Percentiles rank a stretch among this genome's conserved stretches.
These are phyloP conservation scores for Hypanus sabinus DNA, from an alignment of 2,113 vertebrate species.

Conservation along the genomic window DNA sequence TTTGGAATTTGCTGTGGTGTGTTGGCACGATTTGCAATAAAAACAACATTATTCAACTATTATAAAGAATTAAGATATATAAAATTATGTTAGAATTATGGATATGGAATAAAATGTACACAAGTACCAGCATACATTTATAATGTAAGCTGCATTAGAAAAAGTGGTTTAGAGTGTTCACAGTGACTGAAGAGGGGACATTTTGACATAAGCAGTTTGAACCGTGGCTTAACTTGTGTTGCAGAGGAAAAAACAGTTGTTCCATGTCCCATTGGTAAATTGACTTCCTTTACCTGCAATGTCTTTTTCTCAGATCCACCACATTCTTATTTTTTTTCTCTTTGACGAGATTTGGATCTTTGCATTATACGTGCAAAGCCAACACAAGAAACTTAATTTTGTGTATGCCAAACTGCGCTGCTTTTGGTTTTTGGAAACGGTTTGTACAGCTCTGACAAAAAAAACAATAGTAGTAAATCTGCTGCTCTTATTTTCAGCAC, in stretches of 20 bases:
- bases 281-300: not conserved
- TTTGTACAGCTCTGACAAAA: not conserved
- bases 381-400: not conserved
- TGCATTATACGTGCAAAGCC: not conserved
- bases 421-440: not conserved
- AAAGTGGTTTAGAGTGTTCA: too few species aligned
- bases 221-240: not conserved
- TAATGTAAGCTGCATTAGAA: too few species aligned
- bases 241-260: not conserved
- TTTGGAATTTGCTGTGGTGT: too few species aligned
- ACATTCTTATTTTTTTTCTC: too few species aligned
- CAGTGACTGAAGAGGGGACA: too few species aligned
- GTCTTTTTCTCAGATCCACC: not conserved
- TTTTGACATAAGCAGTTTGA: not conserved
- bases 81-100: too few species aligned
- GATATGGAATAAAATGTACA: too few species aligned
- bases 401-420: not conserved
- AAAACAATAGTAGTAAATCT: not conserved
- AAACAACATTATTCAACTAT: too few species aligned
- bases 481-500: not conserved
- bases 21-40: too few species aligned
- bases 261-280: not conserved
- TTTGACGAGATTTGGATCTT: not conserved
- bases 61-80: too few species aligned
- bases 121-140: too few species aligned